Base-by-base conservation (phyloP, 2,113 vertebrate genomes). In the Takifugu flavidus region DNA sequence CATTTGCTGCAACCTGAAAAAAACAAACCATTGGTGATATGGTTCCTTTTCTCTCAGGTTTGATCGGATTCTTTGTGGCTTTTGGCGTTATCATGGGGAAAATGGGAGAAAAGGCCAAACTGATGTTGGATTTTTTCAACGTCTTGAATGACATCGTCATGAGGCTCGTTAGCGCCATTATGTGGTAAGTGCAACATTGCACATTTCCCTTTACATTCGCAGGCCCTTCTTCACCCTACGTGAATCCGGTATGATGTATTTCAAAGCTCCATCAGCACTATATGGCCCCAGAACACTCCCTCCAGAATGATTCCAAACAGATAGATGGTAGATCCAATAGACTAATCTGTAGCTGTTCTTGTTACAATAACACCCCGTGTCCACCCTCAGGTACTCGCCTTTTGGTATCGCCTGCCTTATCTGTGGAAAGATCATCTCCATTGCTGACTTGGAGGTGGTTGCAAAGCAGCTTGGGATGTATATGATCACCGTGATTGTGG, bases 81-180 rank as follows among this genome's bases (percentile, higher is more conserved):
- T 99, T 99, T 73, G 97, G 97, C 55, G 93, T 99, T 25, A 93
- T 92, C 62, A 98, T 99, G 97, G 96, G 96, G 45, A 99, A 98
- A 84, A 98, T 99, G 97, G 97, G 97, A 2, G 96, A 98, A 29
- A 95, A 92, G 70, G 96, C 97, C 82, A 96, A 93, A 78, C 88
- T 98, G 84, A 98, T 99, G 97, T 88, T 99, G 75, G 96, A 99
- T 13, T 98, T 99, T 88, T 98, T 99, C 91, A 99, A 93, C 64
- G 93, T 98, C 70, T 84, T 99, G 72, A 99, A 99, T 79, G 97
- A 99, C 82, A 99, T 99, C n/a, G 90, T 98, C 2, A 98, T 99
- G 97, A 94, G 83, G 82, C 87, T 99, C 39, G 96, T 99, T 44
- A 90, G 91, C 29, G 95, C 95, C 85, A 97, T 99, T 64, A 99